Base-by-base conservation (phyloP, 2,888 invertebrate species). In the Quadroppia sp. region DNA sequence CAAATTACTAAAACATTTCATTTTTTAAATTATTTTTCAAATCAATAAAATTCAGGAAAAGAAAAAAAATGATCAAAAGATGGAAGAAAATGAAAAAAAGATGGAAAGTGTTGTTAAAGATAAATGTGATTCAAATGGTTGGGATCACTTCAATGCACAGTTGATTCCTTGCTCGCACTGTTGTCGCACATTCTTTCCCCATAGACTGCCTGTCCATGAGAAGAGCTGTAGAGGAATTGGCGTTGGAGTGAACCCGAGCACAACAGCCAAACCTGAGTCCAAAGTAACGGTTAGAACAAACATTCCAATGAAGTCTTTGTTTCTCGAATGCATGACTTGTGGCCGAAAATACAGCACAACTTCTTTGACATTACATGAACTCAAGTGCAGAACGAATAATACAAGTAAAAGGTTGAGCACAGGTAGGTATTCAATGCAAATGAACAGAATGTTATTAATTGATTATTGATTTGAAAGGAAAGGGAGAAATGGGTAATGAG, bases 181-280 rank as follows among this genome's bases (percentile, higher is more conserved):
- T 80, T 87, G 87, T 13, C 83, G 89, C 67, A 89, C 88, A 32
- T 90, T 90, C 82, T 83, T 86, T 76, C 88, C 89, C 0, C 89
- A 89, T 78, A 83, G 89, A 48, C 81, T 90, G 20, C 80, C 83
- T 15, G 85, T 88, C 1, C 89, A 89, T 80, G 86, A 87, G 78
- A 83, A 85, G 74, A 86, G 86, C 77, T 89, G 89, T 80, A 77
- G 76, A 71, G 77, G 73, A 1, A 74, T 45, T 71, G n/a, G 17
- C n/a, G 17, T 45, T 23, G 15, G 13, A 25, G 42, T n/a, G 13
- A 71, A 50, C 1, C 30, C 4, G n/a, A 7, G 17, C 20, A 70
- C 15, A 13, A 67, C 4, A 42, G 13, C 45, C 4, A 11, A 23
- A 20, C 15, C n/a, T 1, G 30, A 71, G 13, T 61, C 28, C 15